Percentiles rank a stretch among this genome's conserved stretches.
phyloP scores from a whole-genome alignment of 37 sponge, comb jelly and placozoan genomes.

The Diacarnus erythraeanus region DNA sequence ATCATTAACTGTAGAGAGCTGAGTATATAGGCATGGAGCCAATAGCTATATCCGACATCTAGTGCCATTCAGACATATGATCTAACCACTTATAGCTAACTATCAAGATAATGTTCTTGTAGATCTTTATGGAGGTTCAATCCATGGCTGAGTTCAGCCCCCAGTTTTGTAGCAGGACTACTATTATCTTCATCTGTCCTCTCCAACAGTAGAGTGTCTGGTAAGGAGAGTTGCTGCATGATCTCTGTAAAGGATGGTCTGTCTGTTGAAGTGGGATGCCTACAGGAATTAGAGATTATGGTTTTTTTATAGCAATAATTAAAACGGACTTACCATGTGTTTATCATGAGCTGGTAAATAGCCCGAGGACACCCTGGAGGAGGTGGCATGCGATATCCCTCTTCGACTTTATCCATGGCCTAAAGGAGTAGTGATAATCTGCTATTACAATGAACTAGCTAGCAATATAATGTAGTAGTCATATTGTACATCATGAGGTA shows the following conservation, averaged over 20 bases:
- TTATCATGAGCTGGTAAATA: slow-evolving; percentile 43
- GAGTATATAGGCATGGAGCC: no score
- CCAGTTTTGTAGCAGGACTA: not conserved
- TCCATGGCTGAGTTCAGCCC: not conserved
- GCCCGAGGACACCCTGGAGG: slow-evolving; percentile 50
- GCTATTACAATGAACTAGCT: no score
- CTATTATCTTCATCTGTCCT: not conserved
- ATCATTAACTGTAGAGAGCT: no score
- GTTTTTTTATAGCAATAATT: not conserved
- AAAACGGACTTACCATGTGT: slow-evolving; percentile 29
- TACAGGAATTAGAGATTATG: not conserved
- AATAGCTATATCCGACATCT: no score
- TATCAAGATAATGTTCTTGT: no score
- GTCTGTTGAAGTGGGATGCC: not conserved
- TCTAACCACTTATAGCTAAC: no score
- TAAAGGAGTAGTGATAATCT: not conserved
- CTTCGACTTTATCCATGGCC: not conserved
- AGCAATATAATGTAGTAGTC: no score
- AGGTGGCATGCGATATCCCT: slow-evolving; percentile 27
- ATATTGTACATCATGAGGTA: no score
- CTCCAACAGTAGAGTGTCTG: not conserved
- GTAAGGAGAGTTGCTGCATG: not conserved
- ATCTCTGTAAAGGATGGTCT: not conserved
- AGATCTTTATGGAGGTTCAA: not conserved
- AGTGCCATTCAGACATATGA: no score